Percentiles rank a stretch among this genome's conserved stretches.
phyloP scores from a whole-genome alignment of 2,113 vertebrate genomes.

The Lota lota region DNA sequence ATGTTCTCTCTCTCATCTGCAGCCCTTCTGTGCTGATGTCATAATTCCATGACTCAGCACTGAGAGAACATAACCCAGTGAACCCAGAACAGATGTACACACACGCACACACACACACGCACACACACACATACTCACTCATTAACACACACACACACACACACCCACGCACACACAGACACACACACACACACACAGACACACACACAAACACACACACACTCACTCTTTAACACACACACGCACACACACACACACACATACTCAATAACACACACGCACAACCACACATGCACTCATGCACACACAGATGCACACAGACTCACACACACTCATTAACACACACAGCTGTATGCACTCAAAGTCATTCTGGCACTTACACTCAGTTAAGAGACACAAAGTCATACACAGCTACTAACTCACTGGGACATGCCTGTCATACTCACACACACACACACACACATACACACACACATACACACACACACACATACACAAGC shows the following conservation, averaged over 20 bases:
- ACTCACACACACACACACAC: background rate
- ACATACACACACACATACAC: background rate
- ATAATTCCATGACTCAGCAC: constrained; percentile 4
- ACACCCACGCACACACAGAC: background rate
- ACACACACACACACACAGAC: background rate
- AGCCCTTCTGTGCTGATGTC: background rate
- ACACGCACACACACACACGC: background rate
- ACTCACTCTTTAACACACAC: background rate
- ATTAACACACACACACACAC: background rate
- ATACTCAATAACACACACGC: background rate
- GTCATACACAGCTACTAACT: too few species aligned
- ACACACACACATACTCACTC: background rate
- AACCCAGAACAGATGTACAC: constrained; percentile 2
- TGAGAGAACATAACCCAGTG: background rate
- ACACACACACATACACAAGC: background rate
- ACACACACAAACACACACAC: background rate
- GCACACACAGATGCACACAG: background rate
- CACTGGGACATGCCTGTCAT: background rate
- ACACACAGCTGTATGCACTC: background rate
- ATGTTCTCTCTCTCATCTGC: background rate
- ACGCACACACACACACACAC: background rate
- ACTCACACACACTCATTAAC: background rate
- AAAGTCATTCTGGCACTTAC: background rate
- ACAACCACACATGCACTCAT: background rate
- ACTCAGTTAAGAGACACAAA: too few species aligned